Evolutionary conservation across 2,888 invertebrate genomes (phyloP), one percentile per base, ranked within the genome.

Genomic region (Subacronicta megacephala): DNA sequence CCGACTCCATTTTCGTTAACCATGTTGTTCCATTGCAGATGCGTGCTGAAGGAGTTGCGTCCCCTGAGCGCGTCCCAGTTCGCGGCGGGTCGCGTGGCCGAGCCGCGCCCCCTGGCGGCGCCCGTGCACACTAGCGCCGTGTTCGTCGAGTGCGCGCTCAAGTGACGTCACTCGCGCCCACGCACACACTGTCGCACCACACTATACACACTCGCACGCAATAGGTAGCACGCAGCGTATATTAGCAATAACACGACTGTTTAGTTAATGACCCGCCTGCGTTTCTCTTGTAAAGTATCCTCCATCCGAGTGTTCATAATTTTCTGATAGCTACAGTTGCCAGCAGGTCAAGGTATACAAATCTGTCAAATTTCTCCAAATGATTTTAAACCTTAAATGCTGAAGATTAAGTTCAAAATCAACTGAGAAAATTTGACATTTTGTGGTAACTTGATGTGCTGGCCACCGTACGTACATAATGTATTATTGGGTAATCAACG

Each of bases 21-120:
- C 5, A 20, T 3, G 3, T 20, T 6, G 20, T 20, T 20, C 26
- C 10, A 10, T 51, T 67, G 0, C 37, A 63, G 96, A 95, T 82
- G 90, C 52, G 77, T 95, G 43, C 84, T 96, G 70, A 95, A 96
- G 80, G 95, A 96, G 64, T 85, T 95, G 61, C 87, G 95, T 78
- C 95, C 96, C 12, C 84, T 96, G 54, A 94, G 95, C 6, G 95
- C 95, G 71, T 93, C 95, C 2, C 95, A 95, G 78, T 89, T 90
- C 81, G 70, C 78, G 45, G 57, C 77, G 15, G 84, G 80, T 0
- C 75, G 74, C 42, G 46, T 46, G 57, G 15, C 56, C 37, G 15
- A 7, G 36, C 46, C 31, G n/a, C 10, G 33, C 41, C 36, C 20
- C 41, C 10, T 63, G 45, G 63, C 59, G 23, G 67, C 59, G 43